Percentiles rank a stretch among this genome's conserved stretches.
These are phyloP conservation scores for Scophthalmus maximus DNA, from an alignment of 2,113 vertebrate genomes.

Conservation along the genomic window DNA sequence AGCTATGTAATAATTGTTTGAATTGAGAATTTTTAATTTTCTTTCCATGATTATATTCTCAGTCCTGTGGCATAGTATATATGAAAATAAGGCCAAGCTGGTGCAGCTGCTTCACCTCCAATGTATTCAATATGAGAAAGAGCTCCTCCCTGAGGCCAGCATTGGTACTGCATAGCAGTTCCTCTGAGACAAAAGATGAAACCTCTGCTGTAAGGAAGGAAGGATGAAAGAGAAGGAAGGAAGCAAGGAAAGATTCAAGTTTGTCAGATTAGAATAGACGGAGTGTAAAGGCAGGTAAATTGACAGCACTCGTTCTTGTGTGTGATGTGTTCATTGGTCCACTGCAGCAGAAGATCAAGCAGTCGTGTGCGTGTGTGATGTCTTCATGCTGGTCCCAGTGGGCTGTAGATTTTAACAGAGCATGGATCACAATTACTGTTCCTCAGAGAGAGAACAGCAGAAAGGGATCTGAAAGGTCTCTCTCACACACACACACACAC, in stretches of 20 bases:
- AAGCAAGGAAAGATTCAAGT: constrained; percentile 30
- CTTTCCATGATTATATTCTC: constrained; percentile 1
- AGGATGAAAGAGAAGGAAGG: background rate
- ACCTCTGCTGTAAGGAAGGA: background rate
- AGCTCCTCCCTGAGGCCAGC: constrained; percentile 55
- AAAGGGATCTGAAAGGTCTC: constrained; percentile 30
- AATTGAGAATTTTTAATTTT: too few species aligned
- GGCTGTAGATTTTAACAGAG: constrained; percentile 70
- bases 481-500: constrained; percentile 51
- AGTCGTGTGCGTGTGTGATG: constrained; percentile 41
- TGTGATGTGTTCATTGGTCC: constrained; percentile 71
- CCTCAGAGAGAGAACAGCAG: constrained; percentile 55
- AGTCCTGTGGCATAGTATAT: background rate
- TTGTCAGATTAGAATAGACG: constrained; percentile 23
- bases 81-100: background rate
- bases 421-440: constrained; percentile 76
- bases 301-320: constrained; percentile 52
- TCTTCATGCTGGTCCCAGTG: constrained; percentile 53
- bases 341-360: constrained; percentile 12
- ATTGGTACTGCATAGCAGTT: constrained; percentile 5
- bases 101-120: background rate
- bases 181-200: background rate
- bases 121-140: constrained; percentile 31
- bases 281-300: constrained; percentile 47
- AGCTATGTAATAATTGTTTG: too few species aligned